These are phyloP conservation scores for Phalangium opilio DNA, from an alignment of 2,888 invertebrate species.

Conservation along the genomic window DNA sequence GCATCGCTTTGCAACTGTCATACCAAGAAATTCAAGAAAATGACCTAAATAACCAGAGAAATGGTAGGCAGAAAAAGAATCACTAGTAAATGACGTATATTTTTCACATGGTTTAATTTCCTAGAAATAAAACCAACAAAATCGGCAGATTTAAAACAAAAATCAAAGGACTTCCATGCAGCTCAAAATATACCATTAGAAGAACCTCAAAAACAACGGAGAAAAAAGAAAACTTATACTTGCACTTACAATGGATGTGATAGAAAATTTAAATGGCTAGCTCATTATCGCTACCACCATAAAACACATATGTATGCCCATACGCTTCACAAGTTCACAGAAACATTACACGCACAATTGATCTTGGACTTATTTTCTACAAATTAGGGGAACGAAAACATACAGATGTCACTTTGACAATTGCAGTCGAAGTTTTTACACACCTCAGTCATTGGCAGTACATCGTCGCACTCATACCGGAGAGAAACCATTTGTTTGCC, in stretches of 20 bases:
- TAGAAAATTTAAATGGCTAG: constrained; percentile 26
- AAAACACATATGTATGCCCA: constrained; percentile 27
- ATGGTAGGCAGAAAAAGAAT: too few species aligned
- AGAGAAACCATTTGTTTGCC: constrained; percentile 9
- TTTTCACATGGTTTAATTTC: too few species aligned
- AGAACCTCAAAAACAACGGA: neutral
- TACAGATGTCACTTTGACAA: constrained; percentile 9
- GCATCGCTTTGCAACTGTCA: constrained; percentile 1
- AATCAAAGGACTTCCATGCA: too few species aligned
- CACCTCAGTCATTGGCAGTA: constrained; percentile 9
- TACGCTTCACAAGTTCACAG: too few species aligned
- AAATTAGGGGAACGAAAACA: constrained; percentile 6
- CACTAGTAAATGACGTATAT: too few species aligned
- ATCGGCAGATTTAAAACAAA: too few species aligned
- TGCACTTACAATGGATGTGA: constrained; percentile 22
- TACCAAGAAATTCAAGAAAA: too few species aligned
- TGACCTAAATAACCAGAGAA: too few species aligned
- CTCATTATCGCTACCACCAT: constrained; percentile 28
- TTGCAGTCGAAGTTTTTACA: constrained; percentile 11
- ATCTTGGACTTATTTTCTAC: too few species aligned
- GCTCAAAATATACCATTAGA: too few species aligned
- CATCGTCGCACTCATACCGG: constrained; percentile 12
- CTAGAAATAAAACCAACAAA: too few species aligned
- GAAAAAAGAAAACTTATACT: neutral
- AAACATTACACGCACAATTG: too few species aligned